Conservation (phyloP, 2,797 vertebrate genomes). For the Pogonophryne albipinna region DNA sequence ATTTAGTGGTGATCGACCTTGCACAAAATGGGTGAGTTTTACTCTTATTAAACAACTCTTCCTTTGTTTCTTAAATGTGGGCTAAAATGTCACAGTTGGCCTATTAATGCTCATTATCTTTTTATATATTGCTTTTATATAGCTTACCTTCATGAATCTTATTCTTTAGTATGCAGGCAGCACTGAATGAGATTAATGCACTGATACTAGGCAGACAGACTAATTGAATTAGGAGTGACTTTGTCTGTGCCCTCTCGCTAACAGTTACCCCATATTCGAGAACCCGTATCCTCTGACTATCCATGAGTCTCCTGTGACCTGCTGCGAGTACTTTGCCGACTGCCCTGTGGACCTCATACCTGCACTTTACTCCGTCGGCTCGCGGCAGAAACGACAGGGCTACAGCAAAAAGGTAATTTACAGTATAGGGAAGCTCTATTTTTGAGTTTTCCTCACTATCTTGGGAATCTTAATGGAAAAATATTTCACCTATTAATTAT, state of each 20-base stretch:
- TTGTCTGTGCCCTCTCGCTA: constrained; percentile 20
- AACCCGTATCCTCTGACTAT: constrained; percentile 98
- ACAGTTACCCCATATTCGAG: constrained; percentile 98
- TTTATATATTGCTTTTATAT: constrained; percentile 11
- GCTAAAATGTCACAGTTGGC: constrained; percentile 22
- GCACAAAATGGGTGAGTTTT: constrained; percentile 97
- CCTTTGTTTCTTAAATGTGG: constrained; percentile 24
- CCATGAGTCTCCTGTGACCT: constrained; percentile 98
- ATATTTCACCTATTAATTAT: background rate
- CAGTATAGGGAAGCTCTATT: background rate
- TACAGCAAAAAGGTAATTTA: constrained; percentile 98
- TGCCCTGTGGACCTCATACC: constrained; percentile 98
- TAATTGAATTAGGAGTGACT: constrained; percentile 10
- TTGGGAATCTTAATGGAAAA: background rate
- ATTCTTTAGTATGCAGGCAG: background rate
- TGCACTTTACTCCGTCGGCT: constrained; percentile 98
- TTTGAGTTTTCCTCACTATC: background rate
- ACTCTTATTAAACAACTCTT: constrained; percentile 8
- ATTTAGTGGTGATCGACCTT: constrained; percentile 99
- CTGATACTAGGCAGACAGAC: constrained; percentile 11
- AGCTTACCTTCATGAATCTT: background rate
- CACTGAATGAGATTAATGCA: constrained; percentile 18
- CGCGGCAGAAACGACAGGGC: constrained; percentile 97
- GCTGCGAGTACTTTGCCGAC: constrained; percentile 98
- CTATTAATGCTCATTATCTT: constrained; percentile 9